Percentiles rank a stretch among this genome's conserved stretches.
These are phyloP conservation scores for Arenaria interpres DNA, from an alignment of 2,113 vertebrate species.

Conservation along the genomic window DNA sequence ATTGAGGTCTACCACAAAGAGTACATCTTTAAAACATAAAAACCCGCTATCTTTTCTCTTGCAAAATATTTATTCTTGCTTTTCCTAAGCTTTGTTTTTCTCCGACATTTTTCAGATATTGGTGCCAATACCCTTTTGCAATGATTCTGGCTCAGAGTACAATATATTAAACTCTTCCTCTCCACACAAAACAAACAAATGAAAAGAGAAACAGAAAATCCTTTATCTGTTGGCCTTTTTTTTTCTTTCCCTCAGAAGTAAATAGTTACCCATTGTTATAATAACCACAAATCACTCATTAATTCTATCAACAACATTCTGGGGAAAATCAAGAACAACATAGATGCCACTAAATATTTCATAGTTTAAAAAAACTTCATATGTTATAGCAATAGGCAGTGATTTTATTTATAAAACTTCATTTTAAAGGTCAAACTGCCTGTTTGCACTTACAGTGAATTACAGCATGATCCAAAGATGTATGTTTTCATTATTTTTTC, in stretches of 20 bases:
- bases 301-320: neutral
- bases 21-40: slow-evolving; percentile 27
- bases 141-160: slow-evolving; percentile 26
- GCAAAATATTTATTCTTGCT: slow-evolving; percentile 49
- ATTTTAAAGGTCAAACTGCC: neutral
- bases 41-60: neutral
- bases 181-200: slow-evolving; percentile 38
- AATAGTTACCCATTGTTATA: neutral
- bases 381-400: neutral
- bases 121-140: slow-evolving; percentile 60
- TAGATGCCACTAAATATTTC: neutral
- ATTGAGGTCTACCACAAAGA: neutral
- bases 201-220: slow-evolving; percentile 35
- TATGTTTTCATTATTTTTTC: neutral
- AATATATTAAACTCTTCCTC: slow-evolving; percentile 38
- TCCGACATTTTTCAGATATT: slow-evolving; percentile 41
- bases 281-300: neutral
- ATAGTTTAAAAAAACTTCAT: neutral
- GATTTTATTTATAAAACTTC: neutral
- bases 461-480: neutral
- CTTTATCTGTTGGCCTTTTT: neutral
- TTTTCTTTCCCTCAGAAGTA: neutral
- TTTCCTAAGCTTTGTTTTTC: slow-evolving; percentile 50
- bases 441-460: neutral
- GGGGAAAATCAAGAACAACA: neutral